phyloP scores from a whole-genome alignment of 1,140 invertebrate genomes.

The Physella acuta region DNA sequence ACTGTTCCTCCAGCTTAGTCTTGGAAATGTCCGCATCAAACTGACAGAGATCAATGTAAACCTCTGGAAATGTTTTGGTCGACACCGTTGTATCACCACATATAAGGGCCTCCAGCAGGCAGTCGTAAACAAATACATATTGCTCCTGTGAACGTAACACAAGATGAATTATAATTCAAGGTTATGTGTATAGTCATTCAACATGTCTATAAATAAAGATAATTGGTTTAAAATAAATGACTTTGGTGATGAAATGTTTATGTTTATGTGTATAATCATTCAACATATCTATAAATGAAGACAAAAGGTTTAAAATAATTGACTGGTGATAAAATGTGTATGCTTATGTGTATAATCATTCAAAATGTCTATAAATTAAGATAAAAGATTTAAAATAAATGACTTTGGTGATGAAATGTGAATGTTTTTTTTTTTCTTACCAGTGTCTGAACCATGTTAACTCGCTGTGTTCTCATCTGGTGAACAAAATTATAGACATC shows the following conservation, averaged over 20 bases:
- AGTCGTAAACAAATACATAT: constrained; percentile 95
- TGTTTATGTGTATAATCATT: no score
- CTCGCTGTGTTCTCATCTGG: constrained; percentile 55
- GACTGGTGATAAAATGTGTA: neutral
- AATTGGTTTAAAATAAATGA: neutral
- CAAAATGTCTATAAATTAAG: no score
- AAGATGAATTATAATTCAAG: no score
- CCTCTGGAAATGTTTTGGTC: constrained; percentile 37
- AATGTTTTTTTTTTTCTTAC: constrained; percentile 40
- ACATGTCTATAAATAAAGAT: no score
- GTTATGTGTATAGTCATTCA: neutral
- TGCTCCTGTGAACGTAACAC: constrained; percentile 81
- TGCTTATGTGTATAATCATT: neutral
- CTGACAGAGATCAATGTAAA: constrained; percentile 43
- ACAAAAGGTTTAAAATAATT: neutral
- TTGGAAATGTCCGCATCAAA: constrained; percentile 47
- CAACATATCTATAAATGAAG: no score
- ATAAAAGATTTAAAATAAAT: no score
- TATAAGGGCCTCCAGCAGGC: constrained; percentile 87
- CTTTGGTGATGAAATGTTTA: neutral
- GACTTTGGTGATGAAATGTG: neutral
- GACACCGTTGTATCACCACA: constrained; percentile 79
- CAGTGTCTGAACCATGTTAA: constrained; percentile 61
- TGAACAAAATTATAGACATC: constrained; percentile 58
- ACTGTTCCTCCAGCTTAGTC: constrained; percentile 52